Conservation (phyloP, 2,797 vertebrate genomes). For the Paguma larvata region DNA sequence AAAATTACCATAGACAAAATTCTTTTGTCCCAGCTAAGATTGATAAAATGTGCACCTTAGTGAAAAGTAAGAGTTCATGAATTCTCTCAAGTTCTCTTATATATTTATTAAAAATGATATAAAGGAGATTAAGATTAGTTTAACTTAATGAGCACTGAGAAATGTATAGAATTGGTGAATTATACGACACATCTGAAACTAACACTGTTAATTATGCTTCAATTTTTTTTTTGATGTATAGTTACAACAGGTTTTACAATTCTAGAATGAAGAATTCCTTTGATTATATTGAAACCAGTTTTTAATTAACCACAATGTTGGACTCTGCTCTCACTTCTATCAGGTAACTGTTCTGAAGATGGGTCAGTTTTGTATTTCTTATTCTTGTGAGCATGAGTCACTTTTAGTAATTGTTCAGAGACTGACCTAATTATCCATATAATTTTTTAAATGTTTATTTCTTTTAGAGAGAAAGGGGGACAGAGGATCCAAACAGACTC, state of each 20-base stretch:
- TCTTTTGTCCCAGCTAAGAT: neutral
- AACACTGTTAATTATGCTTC: neutral
- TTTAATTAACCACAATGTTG: neutral
- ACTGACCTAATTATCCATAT: too few species aligned
- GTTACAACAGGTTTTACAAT: neutral
- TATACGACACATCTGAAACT: neutral
- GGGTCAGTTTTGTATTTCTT: neutral
- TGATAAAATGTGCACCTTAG: neutral
- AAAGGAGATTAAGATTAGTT: neutral
- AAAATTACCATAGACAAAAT: slow-evolving; percentile 32
- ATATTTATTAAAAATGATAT: neutral
- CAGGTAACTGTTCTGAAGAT: neutral
- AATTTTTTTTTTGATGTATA: neutral
- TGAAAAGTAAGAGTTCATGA: neutral
- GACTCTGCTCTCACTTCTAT: neutral
- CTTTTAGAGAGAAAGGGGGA: too few species aligned
- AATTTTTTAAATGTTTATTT: too few species aligned
- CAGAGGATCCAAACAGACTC: too few species aligned
- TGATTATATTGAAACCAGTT: neutral
- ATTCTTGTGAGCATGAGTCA: neutral
- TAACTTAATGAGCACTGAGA: neutral
- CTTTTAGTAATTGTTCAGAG: too few species aligned
- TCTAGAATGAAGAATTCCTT: neutral
- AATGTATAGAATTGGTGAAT: neutral
- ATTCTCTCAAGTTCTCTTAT: neutral